Evolutionary conservation across 2,888 invertebrate genomes (phyloP).

Genomic region (Diarsia rubi): DNA sequence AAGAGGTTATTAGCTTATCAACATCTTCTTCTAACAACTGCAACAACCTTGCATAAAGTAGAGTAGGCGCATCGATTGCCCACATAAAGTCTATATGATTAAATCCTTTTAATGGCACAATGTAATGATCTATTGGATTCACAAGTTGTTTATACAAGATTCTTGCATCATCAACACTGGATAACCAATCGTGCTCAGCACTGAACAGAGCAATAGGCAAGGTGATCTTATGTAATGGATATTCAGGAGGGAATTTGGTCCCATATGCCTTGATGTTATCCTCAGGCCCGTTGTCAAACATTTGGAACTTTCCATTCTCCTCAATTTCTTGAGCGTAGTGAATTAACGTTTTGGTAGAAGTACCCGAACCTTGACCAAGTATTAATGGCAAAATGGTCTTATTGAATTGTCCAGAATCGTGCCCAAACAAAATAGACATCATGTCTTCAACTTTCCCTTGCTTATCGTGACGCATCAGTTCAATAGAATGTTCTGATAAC

Average conservation of each 20-base stretch:
- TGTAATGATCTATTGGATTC: constrained; percentile 90
- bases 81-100: constrained; percentile 95
- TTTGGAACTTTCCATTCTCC: constrained; percentile 91
- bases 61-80: constrained; percentile 91
- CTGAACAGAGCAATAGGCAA: constrained; percentile 93
- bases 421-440: constrained; percentile 94
- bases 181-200: constrained; percentile 94
- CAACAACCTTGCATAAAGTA: constrained; percentile 91
- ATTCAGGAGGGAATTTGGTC: constrained; percentile 90
- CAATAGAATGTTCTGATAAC: constrained; percentile 92
- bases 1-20: too few species aligned
- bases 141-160: constrained; percentile 89
- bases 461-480: constrained; percentile 86
- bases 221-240: constrained; percentile 91
- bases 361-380: constrained; percentile 93
- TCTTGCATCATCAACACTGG: constrained; percentile 92
- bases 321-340: constrained; percentile 93
- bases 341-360: constrained; percentile 93
- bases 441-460: constrained; percentile 93
- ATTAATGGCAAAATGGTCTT: constrained; percentile 92
- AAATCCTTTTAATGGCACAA: constrained; percentile 92
- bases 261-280: constrained; percentile 92
- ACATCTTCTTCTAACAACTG: constrained; percentile 82
- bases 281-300: constrained; percentile 92
- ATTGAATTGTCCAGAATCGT: constrained; percentile 93